phyloP scores from a whole-genome alignment of 1,140 invertebrate genomes.

The Drosophila obscura region DNA sequence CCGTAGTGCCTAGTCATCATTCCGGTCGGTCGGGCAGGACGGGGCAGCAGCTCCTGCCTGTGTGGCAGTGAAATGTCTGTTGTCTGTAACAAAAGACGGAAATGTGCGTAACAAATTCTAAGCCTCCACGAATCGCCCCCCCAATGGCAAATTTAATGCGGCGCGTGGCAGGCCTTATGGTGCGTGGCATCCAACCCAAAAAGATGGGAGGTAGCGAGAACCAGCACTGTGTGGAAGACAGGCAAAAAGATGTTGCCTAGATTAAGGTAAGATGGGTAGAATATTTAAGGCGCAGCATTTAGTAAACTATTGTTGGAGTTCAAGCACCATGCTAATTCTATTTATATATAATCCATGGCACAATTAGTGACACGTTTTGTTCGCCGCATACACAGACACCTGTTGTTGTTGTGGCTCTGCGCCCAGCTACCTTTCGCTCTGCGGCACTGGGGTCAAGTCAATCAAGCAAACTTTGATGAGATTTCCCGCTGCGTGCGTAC shows the following conservation, averaged over 20 bases:
- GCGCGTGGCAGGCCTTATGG: slow-evolving; percentile 54
- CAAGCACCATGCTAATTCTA: background rate
- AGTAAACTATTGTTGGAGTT: no score
- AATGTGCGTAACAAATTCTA: slow-evolving; percentile 71
- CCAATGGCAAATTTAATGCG: slow-evolving; percentile 66
- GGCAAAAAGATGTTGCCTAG: background rate
- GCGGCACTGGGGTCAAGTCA: slow-evolving; percentile 57
- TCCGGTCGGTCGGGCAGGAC: no score
- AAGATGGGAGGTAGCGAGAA: background rate
- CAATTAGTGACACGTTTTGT: slow-evolving; percentile 50
- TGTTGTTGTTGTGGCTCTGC: slow-evolving; percentile 44
- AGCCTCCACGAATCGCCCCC: slow-evolving; percentile 54
- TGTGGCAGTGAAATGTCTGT: slow-evolving; percentile 37
- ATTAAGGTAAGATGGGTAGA: no score
- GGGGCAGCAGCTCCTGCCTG: no score
- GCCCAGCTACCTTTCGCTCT: slow-evolving; percentile 14
- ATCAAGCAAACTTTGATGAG: slow-evolving; percentile 70
- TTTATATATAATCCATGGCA: background rate
- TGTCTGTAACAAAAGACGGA: slow-evolving; percentile 64
- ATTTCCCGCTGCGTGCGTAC: slow-evolving; percentile 69
- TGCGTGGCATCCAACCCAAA: background rate
- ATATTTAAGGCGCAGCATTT: no score
- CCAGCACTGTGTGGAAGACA: background rate
- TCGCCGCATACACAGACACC: slow-evolving; percentile 33
- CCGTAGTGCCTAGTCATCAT: background rate